Conservation (phyloP, 53 echinoderm and acorn worm species). For the Patiria pectinifera region DNA sequence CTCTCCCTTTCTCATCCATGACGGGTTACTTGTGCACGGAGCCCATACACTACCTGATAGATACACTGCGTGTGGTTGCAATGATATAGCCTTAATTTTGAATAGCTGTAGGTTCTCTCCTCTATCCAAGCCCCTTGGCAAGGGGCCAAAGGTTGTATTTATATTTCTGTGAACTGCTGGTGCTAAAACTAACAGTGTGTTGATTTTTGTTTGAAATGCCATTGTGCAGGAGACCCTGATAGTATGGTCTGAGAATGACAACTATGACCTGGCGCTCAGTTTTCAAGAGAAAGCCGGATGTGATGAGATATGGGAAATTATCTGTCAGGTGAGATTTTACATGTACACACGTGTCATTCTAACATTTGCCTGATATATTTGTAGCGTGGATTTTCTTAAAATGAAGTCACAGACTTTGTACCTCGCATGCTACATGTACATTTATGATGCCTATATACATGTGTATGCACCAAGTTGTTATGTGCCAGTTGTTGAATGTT, state of each 20-base stretch:
- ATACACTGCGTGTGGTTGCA: no score
- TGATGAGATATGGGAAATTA: conserved; percentile 99
- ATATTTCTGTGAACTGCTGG: background rate
- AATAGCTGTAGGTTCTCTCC: background rate
- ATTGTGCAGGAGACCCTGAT: conserved; percentile 86
- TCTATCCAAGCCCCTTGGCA: background rate
- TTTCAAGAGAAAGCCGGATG: conserved; percentile 98
- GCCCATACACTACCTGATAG: no score
- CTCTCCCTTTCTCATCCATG: no score
- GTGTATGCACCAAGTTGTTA: no score
- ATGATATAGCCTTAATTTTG: background rate
- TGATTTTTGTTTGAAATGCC: background rate
- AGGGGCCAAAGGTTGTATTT: background rate
- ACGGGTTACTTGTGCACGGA: no score
- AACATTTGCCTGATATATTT: no score
- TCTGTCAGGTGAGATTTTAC: conserved; percentile 81
- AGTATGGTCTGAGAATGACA: conserved; percentile 99
- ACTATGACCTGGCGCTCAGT: conserved; percentile 98
- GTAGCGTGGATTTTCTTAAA: no score
- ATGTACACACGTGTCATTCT: background rate
- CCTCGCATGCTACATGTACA: no score
- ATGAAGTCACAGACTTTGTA: no score
- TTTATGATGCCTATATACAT: no score
- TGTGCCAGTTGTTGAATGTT: no score
- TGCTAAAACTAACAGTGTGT: conserved; percentile 1